phyloP scores from a whole-genome alignment of 2,113 vertebrate species.

The Megatriorchis doriae region DNA sequence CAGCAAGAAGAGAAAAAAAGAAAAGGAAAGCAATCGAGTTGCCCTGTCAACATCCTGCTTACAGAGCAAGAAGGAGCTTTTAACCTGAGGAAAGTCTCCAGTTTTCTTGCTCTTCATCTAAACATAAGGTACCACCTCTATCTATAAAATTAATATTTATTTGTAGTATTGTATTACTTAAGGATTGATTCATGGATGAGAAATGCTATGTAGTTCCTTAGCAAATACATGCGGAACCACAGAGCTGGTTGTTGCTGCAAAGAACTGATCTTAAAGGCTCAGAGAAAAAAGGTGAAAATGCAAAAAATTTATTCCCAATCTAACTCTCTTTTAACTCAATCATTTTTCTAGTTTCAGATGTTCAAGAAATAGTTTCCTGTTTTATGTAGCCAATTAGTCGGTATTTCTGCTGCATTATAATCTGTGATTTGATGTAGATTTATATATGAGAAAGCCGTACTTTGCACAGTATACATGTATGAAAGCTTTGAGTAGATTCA shows the following conservation, averaged over 20 bases:
- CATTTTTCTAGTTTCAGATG: not conserved
- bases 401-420: not conserved
- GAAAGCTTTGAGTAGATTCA: not conserved
- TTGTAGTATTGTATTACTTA: not conserved
- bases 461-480: not conserved
- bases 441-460: not conserved
- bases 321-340: not conserved
- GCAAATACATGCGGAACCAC: not conserved
- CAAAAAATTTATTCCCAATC: not conserved
- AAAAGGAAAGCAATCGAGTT: not conserved
- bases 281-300: not conserved
- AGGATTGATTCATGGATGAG: not conserved
- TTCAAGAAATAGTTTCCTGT: not conserved
- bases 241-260: not conserved
- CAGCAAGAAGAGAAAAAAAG: not conserved
- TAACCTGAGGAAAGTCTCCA: not conserved
- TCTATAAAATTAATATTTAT: not conserved
- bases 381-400: not conserved
- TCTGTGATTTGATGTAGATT: not conserved
- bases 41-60: not conserved
- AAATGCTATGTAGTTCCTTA: not conserved
- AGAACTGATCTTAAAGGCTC: not conserved
- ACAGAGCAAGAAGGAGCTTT: not conserved
- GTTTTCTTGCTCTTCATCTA: not conserved
- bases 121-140: not conserved